Base-by-base conservation (phyloP, 64 coral and sea anemone species). In the Dendrophyllia cribrosa region DNA sequence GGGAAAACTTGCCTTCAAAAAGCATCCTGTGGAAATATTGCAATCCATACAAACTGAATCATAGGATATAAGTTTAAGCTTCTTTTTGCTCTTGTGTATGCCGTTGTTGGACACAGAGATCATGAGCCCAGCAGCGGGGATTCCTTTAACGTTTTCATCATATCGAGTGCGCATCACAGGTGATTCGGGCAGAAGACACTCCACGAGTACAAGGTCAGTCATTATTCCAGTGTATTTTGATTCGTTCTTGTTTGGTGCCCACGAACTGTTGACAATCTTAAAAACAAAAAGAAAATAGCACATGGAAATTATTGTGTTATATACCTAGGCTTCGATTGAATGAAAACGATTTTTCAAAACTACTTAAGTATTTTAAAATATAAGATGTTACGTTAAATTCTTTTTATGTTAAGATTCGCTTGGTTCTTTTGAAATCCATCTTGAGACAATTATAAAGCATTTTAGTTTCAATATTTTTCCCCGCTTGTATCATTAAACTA, bases 41-140 rank as follows among this genome's bases (percentile, higher is more conserved):
- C 87, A 89, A 0, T 89, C 53, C 70, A 89, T 23, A 66, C 87
- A 89, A 63, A 75, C 58, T 2, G 87, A 89, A 34, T 89, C 87
- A 25, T 44, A 89, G 15, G 87, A 89, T 63, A 89, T 60, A 12
- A 75, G 43, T 76, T 59, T 73, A 50, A 89, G 58, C 17, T 63
- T 8, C 58, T 50, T 52, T 1, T 24, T 24, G 44, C 87, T 89
- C 45, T 71, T 17, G 43, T 76, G 17, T 8, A 89, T 44, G 58
- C 73, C 73, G 45, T 89, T 76, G 43, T 89, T 89, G 3, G 87
- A 89, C 16, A 89, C 73, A 6, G 70, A 75, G 24, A 89, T 89
- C 70, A 89, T 23, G 9, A 89, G 87, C 10, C 87, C 87, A 55
- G 67, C 21, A 47, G 87, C 87, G 17, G 87, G 87, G 6, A 51